These are phyloP conservation scores for Lordiphosa stackelbergi DNA, from an alignment of 1,140 invertebrate species.

Conservation along the genomic window DNA sequence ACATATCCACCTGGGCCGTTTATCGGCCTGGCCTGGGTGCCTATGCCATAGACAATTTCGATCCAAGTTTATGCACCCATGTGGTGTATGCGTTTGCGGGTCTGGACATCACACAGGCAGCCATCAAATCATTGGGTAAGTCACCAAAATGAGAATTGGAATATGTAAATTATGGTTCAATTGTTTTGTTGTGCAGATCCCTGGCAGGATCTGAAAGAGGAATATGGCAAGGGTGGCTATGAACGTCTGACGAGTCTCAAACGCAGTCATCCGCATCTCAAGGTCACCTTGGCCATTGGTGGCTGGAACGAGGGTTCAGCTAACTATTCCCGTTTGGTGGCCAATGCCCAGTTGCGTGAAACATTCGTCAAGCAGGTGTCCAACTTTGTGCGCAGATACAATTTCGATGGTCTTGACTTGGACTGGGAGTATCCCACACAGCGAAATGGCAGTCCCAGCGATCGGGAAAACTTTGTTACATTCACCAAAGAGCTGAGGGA, in stretches of 20 bases:
- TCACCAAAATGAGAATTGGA: constrained; percentile 6
- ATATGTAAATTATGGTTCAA: constrained; percentile 26
- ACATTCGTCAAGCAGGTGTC: constrained; percentile 79
- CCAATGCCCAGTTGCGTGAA: constrained; percentile 79
- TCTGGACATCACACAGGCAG: constrained; percentile 81
- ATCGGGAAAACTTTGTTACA: constrained; percentile 87
- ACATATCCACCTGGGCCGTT: constrained; percentile 87
- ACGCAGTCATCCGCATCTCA: constrained; percentile 84
- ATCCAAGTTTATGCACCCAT: constrained; percentile 90
- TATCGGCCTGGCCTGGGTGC: constrained; percentile 83
- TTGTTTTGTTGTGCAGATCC: constrained; percentile 79
- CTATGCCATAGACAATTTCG: constrained; percentile 84
- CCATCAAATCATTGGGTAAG: constrained; percentile 83
- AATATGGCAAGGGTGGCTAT: constrained; percentile 86
- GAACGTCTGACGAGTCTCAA: constrained; percentile 83
- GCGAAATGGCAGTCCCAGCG: constrained; percentile 84
- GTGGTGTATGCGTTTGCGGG: constrained; percentile 93
- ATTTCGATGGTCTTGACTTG: constrained; percentile 90
- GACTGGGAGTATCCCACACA: constrained; percentile 88
- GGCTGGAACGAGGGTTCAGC: constrained; percentile 92
- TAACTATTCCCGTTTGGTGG: constrained; percentile 88
- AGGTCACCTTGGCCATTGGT: constrained; percentile 87
- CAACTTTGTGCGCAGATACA: constrained; percentile 77
- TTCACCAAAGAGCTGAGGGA: constrained; percentile 84
- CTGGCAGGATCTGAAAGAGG: constrained; percentile 86